Evolutionary conservation across 1,140 invertebrate species (phyloP).

Genomic region (Ostrea edulis): DNA sequence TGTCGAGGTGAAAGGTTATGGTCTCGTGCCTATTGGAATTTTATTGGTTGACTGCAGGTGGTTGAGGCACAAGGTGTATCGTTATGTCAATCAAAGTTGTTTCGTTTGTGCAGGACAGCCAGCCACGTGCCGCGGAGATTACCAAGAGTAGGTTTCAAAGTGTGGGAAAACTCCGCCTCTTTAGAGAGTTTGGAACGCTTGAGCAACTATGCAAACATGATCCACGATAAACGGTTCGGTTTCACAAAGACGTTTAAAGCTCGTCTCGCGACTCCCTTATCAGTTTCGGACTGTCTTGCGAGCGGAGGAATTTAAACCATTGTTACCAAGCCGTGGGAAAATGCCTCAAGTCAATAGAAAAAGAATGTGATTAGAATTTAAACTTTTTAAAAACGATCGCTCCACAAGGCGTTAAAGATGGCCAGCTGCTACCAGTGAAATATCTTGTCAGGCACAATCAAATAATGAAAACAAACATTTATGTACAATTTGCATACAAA

Average conservation of each 20-base stretch:
- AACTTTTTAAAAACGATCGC: constrained; percentile 52
- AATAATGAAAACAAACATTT: constrained; percentile 40
- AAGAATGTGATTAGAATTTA: constrained; percentile 55
- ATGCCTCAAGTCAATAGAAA: constrained; percentile 56
- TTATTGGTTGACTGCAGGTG: constrained; percentile 63
- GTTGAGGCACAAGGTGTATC: constrained; percentile 53
- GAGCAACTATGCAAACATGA: constrained; percentile 64
- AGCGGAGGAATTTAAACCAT: constrained; percentile 54
- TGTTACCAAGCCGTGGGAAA: constrained; percentile 54
- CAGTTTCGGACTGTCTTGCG: constrained; percentile 50
- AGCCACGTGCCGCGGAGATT: constrained; percentile 64
- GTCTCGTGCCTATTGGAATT: constrained; percentile 62
- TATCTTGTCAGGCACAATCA: constrained; percentile 34
- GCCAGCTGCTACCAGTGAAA: constrained; percentile 49
- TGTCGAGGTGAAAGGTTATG: constrained; percentile 46
- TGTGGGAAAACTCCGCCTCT: constrained; percentile 72
- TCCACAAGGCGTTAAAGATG: constrained; percentile 37
- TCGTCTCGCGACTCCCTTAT: constrained; percentile 59
- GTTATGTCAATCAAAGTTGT: constrained; percentile 66
- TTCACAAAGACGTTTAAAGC: constrained; percentile 58
- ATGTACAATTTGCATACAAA: constrained; percentile 35
- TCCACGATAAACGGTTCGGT: constrained; percentile 62
- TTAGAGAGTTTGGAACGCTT: constrained; percentile 53
- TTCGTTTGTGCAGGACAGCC: constrained; percentile 60
- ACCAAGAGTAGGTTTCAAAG: constrained; percentile 55